Evolutionary conservation across 2,113 vertebrate species (phyloP), one percentile per base, ranked within the genome.

Genomic region (Coptodon bakossiorum): DNA sequence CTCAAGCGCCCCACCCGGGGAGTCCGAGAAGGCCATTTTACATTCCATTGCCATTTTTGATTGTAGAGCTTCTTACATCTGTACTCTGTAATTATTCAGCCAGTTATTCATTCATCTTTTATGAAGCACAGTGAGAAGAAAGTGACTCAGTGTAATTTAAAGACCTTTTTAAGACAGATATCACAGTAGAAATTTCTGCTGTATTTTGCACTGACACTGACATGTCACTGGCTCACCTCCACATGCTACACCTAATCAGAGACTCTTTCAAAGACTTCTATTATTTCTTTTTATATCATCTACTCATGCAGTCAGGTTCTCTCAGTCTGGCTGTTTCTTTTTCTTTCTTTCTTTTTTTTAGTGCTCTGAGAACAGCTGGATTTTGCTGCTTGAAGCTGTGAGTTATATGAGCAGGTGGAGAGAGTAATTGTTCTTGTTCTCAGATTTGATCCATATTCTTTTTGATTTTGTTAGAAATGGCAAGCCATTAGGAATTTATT

Each of bases 321-420:
- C 2, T 48, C 71, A 53, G 31, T 71, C 68, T 63, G 61, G 38
- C 27, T 43, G 53, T 14, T 57, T 34, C 16, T 17, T 1, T 68
- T 5, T 40, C 5, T 34, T n/a, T 34, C n/a, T 40, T 22, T 40
- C 6, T 68, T 40, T 31, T 27, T 36, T n/a, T 82, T 38, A 17
- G 45, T 29, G 66, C 40, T 63, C 45, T 29, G 61, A 76, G 19
- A 91, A 86, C 89, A 88, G 81, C 81, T 88, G 87, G 87, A 82
- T 27, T 19, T 48, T 27, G 34, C 81, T 36, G 68, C 54, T 80
- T 81, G 22, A 82, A 86, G 83, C 86, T 88, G 80, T 73, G 52
- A n/a, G 22, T 80, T 73, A 79, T 57, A 9, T 19, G 56, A 88
- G 82, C 83, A 81, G 52, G 59, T 88, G 83, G 10, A 16, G n/a